Conservation (phyloP, 2,888 invertebrate species). For the Polylopha cassiicola region DNA sequence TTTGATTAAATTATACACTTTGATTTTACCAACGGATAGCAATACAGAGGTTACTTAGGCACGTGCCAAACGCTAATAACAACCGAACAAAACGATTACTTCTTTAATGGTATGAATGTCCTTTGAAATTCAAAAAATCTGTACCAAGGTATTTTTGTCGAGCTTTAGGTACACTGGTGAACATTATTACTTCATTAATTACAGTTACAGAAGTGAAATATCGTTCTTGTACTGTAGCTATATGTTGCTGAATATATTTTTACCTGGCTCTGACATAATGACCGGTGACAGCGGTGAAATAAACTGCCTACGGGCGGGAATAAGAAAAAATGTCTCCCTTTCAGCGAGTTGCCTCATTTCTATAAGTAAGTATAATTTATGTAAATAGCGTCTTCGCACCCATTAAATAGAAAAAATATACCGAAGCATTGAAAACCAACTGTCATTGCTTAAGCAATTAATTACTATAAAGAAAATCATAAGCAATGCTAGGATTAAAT, state of each 20-base stretch:
- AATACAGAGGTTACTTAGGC: too few relatives aligned
- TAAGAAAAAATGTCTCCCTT: constrained; percentile 52
- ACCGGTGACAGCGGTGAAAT: constrained; percentile 55
- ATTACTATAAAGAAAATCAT: background rate
- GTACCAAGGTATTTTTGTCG: too few relatives aligned
- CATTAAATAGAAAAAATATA: constrained; percentile 16
- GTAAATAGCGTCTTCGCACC: constrained; percentile 40
- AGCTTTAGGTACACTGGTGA: constrained; percentile 1
- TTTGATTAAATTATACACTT: too few relatives aligned
- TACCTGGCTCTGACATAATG: constrained; percentile 47
- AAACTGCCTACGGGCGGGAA: constrained; percentile 51
- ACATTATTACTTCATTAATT: constrained; percentile 20
- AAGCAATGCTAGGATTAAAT: too few relatives aligned
- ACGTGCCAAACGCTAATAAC: too few relatives aligned
- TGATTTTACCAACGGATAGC: too few relatives aligned
- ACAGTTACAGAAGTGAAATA: constrained; percentile 15
- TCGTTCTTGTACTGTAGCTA: constrained; percentile 19
- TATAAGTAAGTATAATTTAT: constrained; percentile 55
- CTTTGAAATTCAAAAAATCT: too few relatives aligned
- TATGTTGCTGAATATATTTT: constrained; percentile 39
- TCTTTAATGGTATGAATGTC: too few relatives aligned
- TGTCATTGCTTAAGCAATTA: constrained; percentile 7
- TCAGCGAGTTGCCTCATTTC: constrained; percentile 44
- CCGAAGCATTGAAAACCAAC: too few relatives aligned
- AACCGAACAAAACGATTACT: too few relatives aligned